phyloP scores from a whole-genome alignment of 1,140 invertebrate species.

The Drosophila bipectinata region DNA sequence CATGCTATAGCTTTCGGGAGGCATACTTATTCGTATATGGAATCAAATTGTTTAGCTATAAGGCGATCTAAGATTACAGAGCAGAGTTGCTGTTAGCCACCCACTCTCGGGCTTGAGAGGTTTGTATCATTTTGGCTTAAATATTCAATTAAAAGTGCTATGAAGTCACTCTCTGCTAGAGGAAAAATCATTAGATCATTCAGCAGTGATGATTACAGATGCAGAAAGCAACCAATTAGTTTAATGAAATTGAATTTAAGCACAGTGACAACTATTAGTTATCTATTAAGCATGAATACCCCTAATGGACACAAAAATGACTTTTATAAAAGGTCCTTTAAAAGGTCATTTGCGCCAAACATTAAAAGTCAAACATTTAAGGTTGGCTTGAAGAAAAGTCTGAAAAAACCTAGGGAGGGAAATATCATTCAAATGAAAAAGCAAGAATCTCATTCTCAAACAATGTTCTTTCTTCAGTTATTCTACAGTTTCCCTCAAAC shows the following conservation, averaged over 20 bases:
- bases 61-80: slow-evolving; percentile 7
- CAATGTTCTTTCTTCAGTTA: slow-evolving; percentile 1
- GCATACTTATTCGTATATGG: background rate
- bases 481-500: slow-evolving; percentile 35
- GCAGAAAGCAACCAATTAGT: background rate
- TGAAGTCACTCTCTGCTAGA: background rate
- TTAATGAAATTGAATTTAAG: slow-evolving; percentile 1
- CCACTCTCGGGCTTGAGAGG: background rate
- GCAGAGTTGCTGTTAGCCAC: slow-evolving; percentile 1
- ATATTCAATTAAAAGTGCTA: background rate
- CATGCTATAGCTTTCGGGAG: background rate
- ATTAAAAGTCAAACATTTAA: slow-evolving; percentile 29
- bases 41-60: background rate
- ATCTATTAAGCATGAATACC: background rate
- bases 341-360: slow-evolving; percentile 6
- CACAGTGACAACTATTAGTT: background rate
- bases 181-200: background rate
- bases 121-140: background rate
- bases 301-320: background rate
- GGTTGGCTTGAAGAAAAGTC: background rate
- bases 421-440: slow-evolving; percentile 11
- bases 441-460: background rate
- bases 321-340: background rate
- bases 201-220: background rate
- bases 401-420: background rate